These are phyloP conservation scores for Ciconia nigra DNA, from an alignment of 2,797 vertebrate species.

Conservation along the genomic window DNA sequence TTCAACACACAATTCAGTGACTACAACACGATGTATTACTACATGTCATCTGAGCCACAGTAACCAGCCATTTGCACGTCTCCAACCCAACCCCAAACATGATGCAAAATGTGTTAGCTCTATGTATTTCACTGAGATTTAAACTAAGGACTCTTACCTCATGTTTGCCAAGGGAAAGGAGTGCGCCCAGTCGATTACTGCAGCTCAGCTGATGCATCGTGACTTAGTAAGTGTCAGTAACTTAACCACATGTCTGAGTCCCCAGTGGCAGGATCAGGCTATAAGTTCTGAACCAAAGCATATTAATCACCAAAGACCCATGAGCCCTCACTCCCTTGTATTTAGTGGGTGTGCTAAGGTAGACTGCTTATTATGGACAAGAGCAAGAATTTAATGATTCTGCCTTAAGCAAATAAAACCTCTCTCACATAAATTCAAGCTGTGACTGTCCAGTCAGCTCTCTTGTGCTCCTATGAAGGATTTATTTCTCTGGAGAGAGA, in stretches of 20 bases:
- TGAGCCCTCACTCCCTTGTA: not conserved
- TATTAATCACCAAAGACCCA: slow-evolving; percentile 45
- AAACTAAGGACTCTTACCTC: slow-evolving; percentile 20
- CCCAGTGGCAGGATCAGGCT: slow-evolving; percentile 50
- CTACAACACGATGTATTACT: not conserved
- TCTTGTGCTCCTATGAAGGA: not conserved
- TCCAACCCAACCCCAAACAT: not conserved
- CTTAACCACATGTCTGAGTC: slow-evolving; percentile 39
- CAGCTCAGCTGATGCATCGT: slow-evolving; percentile 50
- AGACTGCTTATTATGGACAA: not conserved
- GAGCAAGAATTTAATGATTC: not conserved
- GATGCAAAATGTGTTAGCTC: not conserved
- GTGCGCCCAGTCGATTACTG: not conserved
- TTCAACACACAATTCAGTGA: not conserved
- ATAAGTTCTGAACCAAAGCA: slow-evolving; percentile 46
- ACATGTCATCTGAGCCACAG: slow-evolving; percentile 10
- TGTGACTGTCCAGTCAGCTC: not conserved
- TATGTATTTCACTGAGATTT: not conserved
- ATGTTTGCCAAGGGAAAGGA: slow-evolving; percentile 29
- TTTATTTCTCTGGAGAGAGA: slow-evolving; percentile 3
- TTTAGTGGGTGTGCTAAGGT: not conserved
- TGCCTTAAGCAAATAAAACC: slow-evolving; percentile 7
- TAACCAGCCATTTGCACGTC: not conserved
- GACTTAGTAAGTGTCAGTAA: slow-evolving; percentile 46
- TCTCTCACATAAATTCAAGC: not conserved